phyloP scores from a whole-genome alignment of 2,797 vertebrate genomes.

The Streptopelia turtur region DNA sequence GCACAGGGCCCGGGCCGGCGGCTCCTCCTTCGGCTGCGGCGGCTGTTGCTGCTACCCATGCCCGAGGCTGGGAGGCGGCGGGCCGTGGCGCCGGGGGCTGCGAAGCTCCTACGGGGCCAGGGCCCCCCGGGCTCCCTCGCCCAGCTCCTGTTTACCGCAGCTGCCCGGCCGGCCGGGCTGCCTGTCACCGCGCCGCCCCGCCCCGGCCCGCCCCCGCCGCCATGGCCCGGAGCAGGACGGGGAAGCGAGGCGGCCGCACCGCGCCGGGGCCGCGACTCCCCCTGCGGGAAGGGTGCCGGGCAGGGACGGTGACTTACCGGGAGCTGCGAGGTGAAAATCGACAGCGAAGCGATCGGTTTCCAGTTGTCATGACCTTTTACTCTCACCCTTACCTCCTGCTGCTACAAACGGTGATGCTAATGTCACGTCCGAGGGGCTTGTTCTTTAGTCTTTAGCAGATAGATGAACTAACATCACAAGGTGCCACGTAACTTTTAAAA shows the following conservation, averaged over 20 bases:
- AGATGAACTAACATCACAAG: background rate
- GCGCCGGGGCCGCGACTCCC: background rate
- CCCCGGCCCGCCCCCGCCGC: slow-evolving; percentile 40
- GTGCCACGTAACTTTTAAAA: background rate
- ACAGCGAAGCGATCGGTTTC: fast-evolving
- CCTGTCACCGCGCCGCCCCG: slow-evolving; percentile 25
- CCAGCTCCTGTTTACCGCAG: slow-evolving; percentile 31
- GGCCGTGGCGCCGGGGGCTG: background rate
- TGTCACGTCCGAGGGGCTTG: fast-evolving
- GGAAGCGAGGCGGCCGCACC: background rate
- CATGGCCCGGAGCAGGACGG: slow-evolving; percentile 14
- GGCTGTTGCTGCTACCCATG: slow-evolving; percentile 1
- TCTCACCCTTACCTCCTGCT: background rate
- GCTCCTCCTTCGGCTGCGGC: slow-evolving; percentile 15
- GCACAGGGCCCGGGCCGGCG: background rate
- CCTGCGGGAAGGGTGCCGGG: background rate
- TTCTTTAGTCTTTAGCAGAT: fast-evolving
- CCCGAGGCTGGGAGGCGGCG: background rate
- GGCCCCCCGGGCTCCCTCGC: background rate
- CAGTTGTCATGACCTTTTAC: fast-evolving
- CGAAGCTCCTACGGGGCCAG: background rate
- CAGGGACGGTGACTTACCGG: background rate
- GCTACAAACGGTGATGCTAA: fast-evolving
- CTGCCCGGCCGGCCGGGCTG: background rate
- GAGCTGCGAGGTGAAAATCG: fast-evolving